Evolutionary conservation across 2,113 vertebrate genomes (phyloP), one percentile per base, ranked within the genome.

Genomic region (Candoia aspera): DNA sequence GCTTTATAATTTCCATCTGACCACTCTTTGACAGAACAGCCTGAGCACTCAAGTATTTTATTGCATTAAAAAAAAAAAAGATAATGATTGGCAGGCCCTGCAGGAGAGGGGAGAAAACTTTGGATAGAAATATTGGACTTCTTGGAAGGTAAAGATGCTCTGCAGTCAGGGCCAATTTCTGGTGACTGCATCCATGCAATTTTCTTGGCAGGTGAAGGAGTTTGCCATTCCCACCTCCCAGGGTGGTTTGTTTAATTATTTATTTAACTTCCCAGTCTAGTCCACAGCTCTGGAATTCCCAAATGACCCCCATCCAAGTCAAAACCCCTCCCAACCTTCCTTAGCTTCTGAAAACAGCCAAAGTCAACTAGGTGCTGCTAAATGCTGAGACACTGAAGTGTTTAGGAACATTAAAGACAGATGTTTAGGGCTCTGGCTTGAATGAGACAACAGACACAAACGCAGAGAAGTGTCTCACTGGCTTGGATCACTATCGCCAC

Each of bases 1-100:
- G 86, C 87, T 95, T 96, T 86, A 42, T 93, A 96, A 73, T 95
- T 97, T 97, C 96, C 96, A 96, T 90, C 93, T 86, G 93, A 94
- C 15, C 91, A 64, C 68, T 87, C 95, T 91, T 91, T 79, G 73
- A 79, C 0, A 0, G 88, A 92, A 91, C 92, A 55, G 91, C 49
- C 6, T 54, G 49, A 60, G 89, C 93, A 94, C 85, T 60, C 79
- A 55, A 62, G 15, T 58, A n/a, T 84, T 37, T 54, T 91, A 9
- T 85, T 93, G 87, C 85, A 93, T 87, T 0, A 6, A n/a, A 84
- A 0, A 54, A 24, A n/a, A 5, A 54, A 60, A 0, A 49, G 49
- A 1, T 0, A 13, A 13, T 33, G 0, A 0, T 33, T 54, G 92
- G 84, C 59, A 54, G 58, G 42, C n/a, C 29, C 49, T 4, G 37